Base-by-base conservation (phyloP, 2,113 vertebrate species). In the Austrofundulus limnaeus region DNA sequence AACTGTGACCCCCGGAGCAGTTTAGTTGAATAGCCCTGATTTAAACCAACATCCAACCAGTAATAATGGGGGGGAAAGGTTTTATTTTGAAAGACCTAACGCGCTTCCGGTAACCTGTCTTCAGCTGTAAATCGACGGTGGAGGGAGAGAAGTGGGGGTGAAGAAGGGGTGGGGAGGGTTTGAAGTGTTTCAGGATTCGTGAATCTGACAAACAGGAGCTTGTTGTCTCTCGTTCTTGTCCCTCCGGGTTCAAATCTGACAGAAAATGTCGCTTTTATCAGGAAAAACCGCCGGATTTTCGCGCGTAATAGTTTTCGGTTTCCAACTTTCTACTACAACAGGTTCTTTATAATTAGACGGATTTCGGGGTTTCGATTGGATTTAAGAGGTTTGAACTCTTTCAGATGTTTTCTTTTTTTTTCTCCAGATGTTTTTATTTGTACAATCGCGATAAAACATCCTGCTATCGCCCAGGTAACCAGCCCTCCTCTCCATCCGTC, bases 381-480 rank as follows among this genome's bases (percentile, higher is more conserved):
- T 64, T 31, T 41, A 28, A 17, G 39, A 2, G 39, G 2, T 41
- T 14, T 15, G 15, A 41, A 34, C 46, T 67, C 55, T 69, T 47
- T 2, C 14, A 2, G 15, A 38, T 42, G 28, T 51, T 2, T 54
- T 78, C 73, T 83, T 77, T 60, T 61, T 24, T 31, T 24, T 11
- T 16, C 2, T 4, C 2, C 2, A 14, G 14, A 49, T 20, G 14
- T 56, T 60, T 25, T 51, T 67, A 54, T 61, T 24, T 49, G 64
- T 34, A n/a, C n/a, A n/a, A n/a, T 14, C 50, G 61, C 47, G 62
- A 7, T 61, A 38, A 67, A 72, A 46, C 78, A 72, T 52, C 79
- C 81, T 81, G 77, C 68, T 80, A 83, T 90, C 74, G 51, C 89
- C 86, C 42, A 76, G 85, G 90, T 84, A 90, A 90, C 88, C 70